Percentiles rank a stretch among this genome's conserved stretches.
Conservation (phyloP, 2,113 vertebrate species). For the Dicerorhinus sumatrensis region DNA sequence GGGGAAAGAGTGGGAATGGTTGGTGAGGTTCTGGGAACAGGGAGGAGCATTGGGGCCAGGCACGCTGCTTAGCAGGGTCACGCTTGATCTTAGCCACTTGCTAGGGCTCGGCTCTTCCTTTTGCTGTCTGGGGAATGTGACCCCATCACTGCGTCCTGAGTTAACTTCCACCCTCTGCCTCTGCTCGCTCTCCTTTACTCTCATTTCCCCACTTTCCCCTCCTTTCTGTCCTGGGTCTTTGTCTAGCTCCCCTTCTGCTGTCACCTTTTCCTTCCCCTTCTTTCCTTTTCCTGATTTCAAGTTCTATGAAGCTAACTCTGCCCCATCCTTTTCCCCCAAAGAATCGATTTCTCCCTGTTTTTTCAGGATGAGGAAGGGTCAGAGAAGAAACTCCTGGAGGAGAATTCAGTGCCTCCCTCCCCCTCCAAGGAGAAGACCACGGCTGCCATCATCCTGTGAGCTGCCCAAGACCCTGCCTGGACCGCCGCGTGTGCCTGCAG, state of each 20-base stretch:
- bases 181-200: fast-evolving
- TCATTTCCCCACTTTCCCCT: not conserved
- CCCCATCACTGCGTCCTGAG: fast-evolving
- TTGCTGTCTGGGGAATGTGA: not conserved
- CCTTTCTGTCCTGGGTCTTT: not conserved
- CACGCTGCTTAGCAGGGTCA: fast-evolving
- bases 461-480: not conserved
- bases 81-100: too few species aligned
- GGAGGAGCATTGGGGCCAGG: fast-evolving
- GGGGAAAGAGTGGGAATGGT: not conserved
- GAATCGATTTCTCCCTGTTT: not conserved
- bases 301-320: not conserved
- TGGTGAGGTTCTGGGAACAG: fast-evolving
- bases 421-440: not conserved
- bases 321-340: not conserved
- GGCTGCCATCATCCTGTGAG: conserved; percentile 4
- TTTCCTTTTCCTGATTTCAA: not conserved
- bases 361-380: conserved; percentile 47
- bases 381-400: conserved; percentile 47
- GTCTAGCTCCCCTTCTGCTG: not conserved
- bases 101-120: not conserved
- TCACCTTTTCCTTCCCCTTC: not conserved
- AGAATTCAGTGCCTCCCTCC: conserved; percentile 20
- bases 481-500: fast-evolving
- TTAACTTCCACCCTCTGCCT: not conserved